Percentiles rank a stretch among this genome's conserved stretches.
phyloP scores from a whole-genome alignment of 2,888 invertebrate species.

The Esperia sulphurella region DNA sequence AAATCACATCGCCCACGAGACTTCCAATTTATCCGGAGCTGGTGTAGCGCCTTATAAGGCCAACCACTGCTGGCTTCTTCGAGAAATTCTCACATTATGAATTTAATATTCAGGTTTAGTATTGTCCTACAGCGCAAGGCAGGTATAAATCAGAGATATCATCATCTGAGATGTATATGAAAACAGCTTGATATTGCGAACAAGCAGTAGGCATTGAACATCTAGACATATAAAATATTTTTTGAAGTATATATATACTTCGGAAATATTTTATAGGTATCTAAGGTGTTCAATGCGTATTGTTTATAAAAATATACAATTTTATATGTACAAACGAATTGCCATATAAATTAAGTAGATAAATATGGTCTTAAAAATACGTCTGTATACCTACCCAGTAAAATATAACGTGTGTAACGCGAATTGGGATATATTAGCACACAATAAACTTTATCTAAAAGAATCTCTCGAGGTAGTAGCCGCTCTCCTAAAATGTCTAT shows the following conservation, averaged over 20 bases:
- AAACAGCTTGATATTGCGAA: background rate
- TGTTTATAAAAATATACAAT: too few species aligned
- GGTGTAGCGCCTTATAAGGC: slow-evolving; percentile 47
- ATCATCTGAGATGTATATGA: background rate
- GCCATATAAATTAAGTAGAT: too few species aligned
- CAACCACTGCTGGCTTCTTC: slow-evolving; percentile 37
- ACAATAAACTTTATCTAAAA: slow-evolving; percentile 64
- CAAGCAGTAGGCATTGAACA: background rate
- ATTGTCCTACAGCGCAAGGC: slow-evolving; percentile 6
- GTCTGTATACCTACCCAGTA: too few species aligned
- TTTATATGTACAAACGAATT: too few species aligned
- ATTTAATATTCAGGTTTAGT: slow-evolving; percentile 17
- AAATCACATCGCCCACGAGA: slow-evolving; percentile 71
- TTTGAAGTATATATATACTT: too few species aligned
- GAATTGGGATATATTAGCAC: slow-evolving; percentile 60
- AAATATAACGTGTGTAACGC: slow-evolving; percentile 28
- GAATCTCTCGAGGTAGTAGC: slow-evolving; percentile 44
- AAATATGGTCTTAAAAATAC: too few species aligned
- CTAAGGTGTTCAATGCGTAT: too few species aligned
- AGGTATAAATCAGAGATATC: slow-evolving; percentile 1
- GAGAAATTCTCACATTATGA: slow-evolving; percentile 37
- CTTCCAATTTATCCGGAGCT: slow-evolving; percentile 56
- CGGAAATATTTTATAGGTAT: too few species aligned
- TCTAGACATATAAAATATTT: background rate
- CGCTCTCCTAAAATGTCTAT: slow-evolving; percentile 68